Evolutionary conservation across 2,113 vertebrate species (phyloP).

Genomic region (Oncorhynchus mykiss): DNA sequence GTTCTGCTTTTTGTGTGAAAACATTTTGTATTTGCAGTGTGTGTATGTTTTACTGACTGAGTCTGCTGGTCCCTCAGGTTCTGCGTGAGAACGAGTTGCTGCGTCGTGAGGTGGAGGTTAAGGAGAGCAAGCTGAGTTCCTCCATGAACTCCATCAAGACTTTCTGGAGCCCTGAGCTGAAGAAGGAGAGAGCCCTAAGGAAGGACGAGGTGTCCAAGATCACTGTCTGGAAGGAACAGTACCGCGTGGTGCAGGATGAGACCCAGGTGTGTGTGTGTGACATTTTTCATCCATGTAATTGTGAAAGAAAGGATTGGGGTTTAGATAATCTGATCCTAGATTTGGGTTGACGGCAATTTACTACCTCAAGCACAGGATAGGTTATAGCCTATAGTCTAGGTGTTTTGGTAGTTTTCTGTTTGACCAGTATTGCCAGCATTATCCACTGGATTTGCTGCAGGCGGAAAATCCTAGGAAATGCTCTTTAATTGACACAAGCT

Average conservation of each 20-base stretch:
- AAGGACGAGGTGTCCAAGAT: constrained; percentile 98
- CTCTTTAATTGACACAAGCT: too few relatives aligned
- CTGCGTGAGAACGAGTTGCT: constrained; percentile 91
- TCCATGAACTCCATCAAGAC: constrained; percentile 99
- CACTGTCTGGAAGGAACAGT: constrained; percentile 95
- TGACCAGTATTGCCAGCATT: too few relatives aligned
- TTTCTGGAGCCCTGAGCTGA: constrained; percentile 98
- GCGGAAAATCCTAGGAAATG: too few relatives aligned
- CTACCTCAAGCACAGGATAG: neutral
- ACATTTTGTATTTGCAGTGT: neutral
- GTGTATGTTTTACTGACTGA: neutral
- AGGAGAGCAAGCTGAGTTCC: constrained; percentile 97
- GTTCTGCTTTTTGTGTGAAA: neutral
- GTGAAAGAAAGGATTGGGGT: neutral
- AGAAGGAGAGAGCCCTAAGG: constrained; percentile 93
- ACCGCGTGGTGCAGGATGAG: constrained; percentile 93
- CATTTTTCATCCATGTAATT: neutral
- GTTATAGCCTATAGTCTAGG: too few relatives aligned
- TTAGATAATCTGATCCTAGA: neutral
- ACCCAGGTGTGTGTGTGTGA: constrained; percentile 81
- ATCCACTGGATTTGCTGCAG: too few relatives aligned
- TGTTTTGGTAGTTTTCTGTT: neutral
- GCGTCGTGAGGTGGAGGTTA: constrained; percentile 92
- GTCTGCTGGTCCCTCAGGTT: constrained; percentile 42
- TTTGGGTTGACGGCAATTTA: neutral